Percentiles rank a stretch among this genome's conserved stretches.
phyloP scores from a whole-genome alignment of 2,888 invertebrate genomes.

The Diogma glabrata region DNA sequence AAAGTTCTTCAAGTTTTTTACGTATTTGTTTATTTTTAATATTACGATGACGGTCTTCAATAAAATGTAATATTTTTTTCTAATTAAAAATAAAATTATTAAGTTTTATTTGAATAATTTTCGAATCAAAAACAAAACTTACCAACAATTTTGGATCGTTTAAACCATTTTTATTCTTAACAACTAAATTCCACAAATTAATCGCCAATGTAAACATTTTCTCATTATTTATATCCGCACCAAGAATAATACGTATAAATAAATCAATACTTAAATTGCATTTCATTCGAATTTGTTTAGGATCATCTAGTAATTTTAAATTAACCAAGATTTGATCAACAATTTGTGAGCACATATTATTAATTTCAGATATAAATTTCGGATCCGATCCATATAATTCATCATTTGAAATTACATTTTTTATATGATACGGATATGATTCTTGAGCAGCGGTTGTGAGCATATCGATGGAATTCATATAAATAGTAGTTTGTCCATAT shows the following conservation, averaged over 20 bases:
- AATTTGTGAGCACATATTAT: slow-evolving; percentile 62
- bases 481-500: slow-evolving; percentile 53
- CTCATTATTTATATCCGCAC: slow-evolving; percentile 49
- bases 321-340: slow-evolving; percentile 63
- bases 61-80: too few species aligned
- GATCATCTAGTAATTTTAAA: slow-evolving; percentile 56
- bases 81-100: too few species aligned
- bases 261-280: slow-evolving; percentile 62
- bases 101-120: too few species aligned
- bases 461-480: slow-evolving; percentile 65
- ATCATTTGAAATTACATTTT: slow-evolving; percentile 86
- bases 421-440: slow-evolving; percentile 73
- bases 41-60: too few species aligned
- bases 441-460: slow-evolving; percentile 71
- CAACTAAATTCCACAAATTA: slow-evolving; percentile 72
- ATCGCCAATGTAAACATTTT: slow-evolving; percentile 55
- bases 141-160: too few species aligned
- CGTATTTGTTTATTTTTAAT: too few species aligned
- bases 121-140: too few species aligned
- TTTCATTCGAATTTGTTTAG: slow-evolving; percentile 54
- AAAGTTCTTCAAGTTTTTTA: too few species aligned
- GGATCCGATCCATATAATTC: slow-evolving; percentile 79
- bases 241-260: slow-evolving; percentile 52
- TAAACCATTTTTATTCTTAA: slow-evolving; percentile 44
- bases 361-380: slow-evolving; percentile 71